Percentiles rank a stretch among this genome's conserved stretches.
Conservation (phyloP, 2,797 vertebrate species). For the Melanotaenia trifasciata region DNA sequence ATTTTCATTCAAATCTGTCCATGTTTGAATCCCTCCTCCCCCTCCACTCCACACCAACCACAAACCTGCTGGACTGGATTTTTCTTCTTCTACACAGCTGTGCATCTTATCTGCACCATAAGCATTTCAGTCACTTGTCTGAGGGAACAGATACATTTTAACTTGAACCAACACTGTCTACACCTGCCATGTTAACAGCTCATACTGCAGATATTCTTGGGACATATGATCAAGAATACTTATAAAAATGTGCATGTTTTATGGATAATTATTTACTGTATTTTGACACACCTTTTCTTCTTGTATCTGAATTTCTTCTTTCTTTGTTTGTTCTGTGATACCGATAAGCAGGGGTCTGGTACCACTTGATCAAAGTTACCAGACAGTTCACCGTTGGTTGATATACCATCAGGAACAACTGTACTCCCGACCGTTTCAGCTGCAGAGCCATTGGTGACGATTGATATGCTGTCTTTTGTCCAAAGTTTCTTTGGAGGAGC, state of each 20-base stretch:
- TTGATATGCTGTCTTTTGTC: slow-evolving; percentile 13
- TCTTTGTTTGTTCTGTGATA: slow-evolving; percentile 18
- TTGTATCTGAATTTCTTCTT: slow-evolving; percentile 11
- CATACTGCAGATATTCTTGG: not conserved
- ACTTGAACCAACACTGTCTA: not conserved
- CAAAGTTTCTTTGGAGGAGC: not conserved
- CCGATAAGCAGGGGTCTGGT: not conserved
- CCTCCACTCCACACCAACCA: too few relatives aligned
- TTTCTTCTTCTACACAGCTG: not conserved
- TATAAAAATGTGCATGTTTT: not conserved
- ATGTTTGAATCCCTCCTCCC: too few relatives aligned
- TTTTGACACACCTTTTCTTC: slow-evolving; percentile 43
- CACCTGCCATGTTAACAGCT: not conserved
- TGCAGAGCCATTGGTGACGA: not conserved
- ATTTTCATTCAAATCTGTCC: too few relatives aligned
- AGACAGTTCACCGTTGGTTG: slow-evolving; percentile 3
- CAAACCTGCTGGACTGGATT: not conserved
- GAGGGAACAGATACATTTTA: too few relatives aligned
- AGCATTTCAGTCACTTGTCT: not conserved
- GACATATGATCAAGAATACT: too few relatives aligned
- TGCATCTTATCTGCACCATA: not conserved
- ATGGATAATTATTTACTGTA: not conserved
- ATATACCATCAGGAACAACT: not conserved
- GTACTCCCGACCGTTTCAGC: not conserved
- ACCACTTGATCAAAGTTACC: slow-evolving; percentile 4